Percentiles rank a stretch among this genome's conserved stretches.
Conservation (phyloP, 2,113 vertebrate species). For the Onychorhynchus coronatus region DNA sequence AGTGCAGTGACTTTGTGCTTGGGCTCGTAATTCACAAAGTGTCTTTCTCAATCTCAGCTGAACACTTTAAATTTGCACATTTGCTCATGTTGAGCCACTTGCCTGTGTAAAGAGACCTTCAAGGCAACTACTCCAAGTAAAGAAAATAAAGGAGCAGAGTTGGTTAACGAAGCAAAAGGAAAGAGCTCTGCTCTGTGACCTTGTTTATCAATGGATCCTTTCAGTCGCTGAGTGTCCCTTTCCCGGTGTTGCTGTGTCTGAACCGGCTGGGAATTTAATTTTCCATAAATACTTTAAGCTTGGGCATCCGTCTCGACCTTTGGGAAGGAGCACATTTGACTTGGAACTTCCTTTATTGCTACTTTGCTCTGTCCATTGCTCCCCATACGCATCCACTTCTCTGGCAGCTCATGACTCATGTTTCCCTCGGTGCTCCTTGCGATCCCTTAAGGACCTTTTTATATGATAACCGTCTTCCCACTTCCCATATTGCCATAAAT, state of each 20-base stretch:
- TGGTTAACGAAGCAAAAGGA: neutral
- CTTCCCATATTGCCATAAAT: slow-evolving; percentile 45
- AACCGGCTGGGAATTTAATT: neutral
- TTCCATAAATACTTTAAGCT: neutral
- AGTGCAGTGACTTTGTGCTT: neutral
- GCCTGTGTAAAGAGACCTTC: neutral
- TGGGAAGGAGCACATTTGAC: slow-evolving; percentile 8
- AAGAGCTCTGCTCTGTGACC: neutral
- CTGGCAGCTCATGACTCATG: slow-evolving; percentile 58
- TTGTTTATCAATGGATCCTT: neutral
- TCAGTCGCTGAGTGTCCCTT: neutral
- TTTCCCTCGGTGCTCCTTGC: neutral
- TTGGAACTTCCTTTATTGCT: slow-evolving; percentile 59
- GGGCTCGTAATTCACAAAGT: neutral
- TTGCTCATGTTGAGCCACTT: rapidly evolving
- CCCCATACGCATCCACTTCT: slow-evolving; percentile 24
- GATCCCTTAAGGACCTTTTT: slow-evolving; percentile 11
- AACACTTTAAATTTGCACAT: neutral
- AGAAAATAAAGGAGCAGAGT: neutral
- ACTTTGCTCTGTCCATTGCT: slow-evolving; percentile 59
- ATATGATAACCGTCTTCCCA: slow-evolving; percentile 16
- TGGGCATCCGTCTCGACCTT: neutral
- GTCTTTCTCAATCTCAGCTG: neutral
- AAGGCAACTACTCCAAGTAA: neutral
- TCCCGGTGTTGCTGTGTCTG: neutral